phyloP scores from a whole-genome alignment of 64 coral and sea anemone species.

The Montipora sp. region DNA sequence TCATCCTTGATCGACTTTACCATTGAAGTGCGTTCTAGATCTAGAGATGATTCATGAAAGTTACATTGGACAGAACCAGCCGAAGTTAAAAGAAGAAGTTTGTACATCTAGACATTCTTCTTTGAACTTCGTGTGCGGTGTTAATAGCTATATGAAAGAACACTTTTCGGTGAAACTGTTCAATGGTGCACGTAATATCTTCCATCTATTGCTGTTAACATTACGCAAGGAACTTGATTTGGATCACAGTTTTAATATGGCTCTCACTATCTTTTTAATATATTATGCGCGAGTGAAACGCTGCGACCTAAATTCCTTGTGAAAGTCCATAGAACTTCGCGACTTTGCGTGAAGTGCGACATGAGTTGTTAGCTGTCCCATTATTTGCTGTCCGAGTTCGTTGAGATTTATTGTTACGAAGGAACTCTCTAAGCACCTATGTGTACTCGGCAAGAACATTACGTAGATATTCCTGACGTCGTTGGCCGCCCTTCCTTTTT shows the following conservation, averaged over 20 bases:
- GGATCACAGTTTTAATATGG: background rate
- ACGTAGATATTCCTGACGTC: background rate
- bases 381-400: slow-evolving; percentile 5
- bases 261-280: background rate
- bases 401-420: background rate
- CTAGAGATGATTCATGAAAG: background rate
- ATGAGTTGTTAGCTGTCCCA: no score
- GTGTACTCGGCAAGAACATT: background rate
- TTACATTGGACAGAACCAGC: background rate
- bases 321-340: background rate
- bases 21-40: background rate
- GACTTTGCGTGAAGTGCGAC: background rate
- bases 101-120: background rate
- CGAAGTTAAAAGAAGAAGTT: background rate
- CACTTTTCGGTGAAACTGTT: background rate
- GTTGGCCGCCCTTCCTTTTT: background rate
- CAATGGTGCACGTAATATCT: slow-evolving; percentile 23
- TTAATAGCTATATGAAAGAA: background rate
- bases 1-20: background rate
- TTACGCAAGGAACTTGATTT: background rate
- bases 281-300: background rate
- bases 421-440: background rate
- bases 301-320: background rate
- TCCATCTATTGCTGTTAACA: slow-evolving; percentile 6
- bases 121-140: background rate